Base-by-base conservation (phyloP, 2,797 vertebrate species). In the Simalia tracyae region DNA sequence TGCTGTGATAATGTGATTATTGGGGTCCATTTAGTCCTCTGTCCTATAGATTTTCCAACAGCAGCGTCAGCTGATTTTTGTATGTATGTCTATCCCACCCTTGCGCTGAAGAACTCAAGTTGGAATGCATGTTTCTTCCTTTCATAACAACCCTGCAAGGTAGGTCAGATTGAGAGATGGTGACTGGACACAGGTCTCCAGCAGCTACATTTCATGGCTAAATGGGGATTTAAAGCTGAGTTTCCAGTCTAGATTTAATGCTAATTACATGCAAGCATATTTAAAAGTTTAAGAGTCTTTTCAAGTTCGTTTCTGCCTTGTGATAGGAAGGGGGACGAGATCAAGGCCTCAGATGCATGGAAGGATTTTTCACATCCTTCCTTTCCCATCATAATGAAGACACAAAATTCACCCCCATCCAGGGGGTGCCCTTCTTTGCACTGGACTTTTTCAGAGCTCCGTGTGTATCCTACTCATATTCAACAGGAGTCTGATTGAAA, bases 11-110 rank as follows among this genome's bases (percentile, higher is more conserved):
- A 66, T 24, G 24, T 84, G 31, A 54, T n/a, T 28, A 89, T 88
- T 66, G 91, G 63, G 88, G 87, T 92, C 61, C 94, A 96, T 93
- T 92, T 95, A 84, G 11, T 2, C 5, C n/a, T 36, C 87, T 89
- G 87, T 19, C 28, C 90, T 93, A 92, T 94, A 92, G 81, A 92
- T 56, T 93, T 94, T 92, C 92, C 90, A 31, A 2, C 84, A 86
- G 46, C 85, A 86, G 36, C 92, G 5, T 24, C n/a, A 10, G 86
- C 92, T 22, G n/a, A n/a, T 2, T 31, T 8, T 19, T n/a, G n/a
- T n/a, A 15, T 28, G 17, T 19, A 56, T 85, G n/a, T 56, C 28
- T 26, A 28, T 22, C 28, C 85, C 10, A 9, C 17, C 8, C 4
- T 31, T 60, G 17, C 7, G 2, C 15, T 31, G 36, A 42, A 31